Evolutionary conservation across 1,140 invertebrate species (phyloP).

Genomic region (Chelonus insularis): DNA sequence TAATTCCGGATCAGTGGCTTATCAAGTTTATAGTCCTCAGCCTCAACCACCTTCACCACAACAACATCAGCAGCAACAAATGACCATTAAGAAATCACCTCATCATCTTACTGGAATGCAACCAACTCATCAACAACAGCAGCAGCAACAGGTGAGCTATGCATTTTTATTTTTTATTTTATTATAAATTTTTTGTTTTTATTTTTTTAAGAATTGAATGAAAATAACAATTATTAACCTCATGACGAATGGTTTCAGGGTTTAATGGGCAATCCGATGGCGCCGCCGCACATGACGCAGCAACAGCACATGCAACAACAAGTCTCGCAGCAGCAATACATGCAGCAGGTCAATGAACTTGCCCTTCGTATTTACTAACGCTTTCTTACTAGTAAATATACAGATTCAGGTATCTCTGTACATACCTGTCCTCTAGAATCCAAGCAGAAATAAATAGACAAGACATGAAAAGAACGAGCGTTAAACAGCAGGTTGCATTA

Average conservation of each 20-base stretch:
- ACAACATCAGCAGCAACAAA: slow-evolving; percentile 48
- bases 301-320: slow-evolving; percentile 60
- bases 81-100: slow-evolving; percentile 53
- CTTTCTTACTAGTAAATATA: neutral
- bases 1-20: slow-evolving; percentile 46
- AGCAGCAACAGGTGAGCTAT: slow-evolving; percentile 48
- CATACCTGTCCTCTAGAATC: neutral
- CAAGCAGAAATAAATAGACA: slow-evolving; percentile 10
- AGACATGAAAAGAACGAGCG: too few species aligned
- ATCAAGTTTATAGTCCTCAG: slow-evolving; percentile 57
- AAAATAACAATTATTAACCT: slow-evolving; percentile 4
- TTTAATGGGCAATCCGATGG: slow-evolving; percentile 55
- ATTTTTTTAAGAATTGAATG: neutral
- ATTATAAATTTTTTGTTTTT: neutral
- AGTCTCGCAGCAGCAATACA: slow-evolving; percentile 58
- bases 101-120: slow-evolving; percentile 55
- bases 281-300: slow-evolving; percentile 55
- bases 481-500: slow-evolving; percentile 31
- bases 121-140: slow-evolving; percentile 50
- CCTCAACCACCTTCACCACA: slow-evolving; percentile 51
- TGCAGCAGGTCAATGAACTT: slow-evolving; percentile 54
- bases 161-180: neutral
- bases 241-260: slow-evolving; percentile 40
- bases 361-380: slow-evolving; percentile 5
- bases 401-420: neutral